A percentile compares a stretch with the other conserved stretches of the same genome.
These are phyloP conservation scores for Coleophora deauratella DNA, from an alignment of 2,888 invertebrate species.

Conservation along the genomic window DNA sequence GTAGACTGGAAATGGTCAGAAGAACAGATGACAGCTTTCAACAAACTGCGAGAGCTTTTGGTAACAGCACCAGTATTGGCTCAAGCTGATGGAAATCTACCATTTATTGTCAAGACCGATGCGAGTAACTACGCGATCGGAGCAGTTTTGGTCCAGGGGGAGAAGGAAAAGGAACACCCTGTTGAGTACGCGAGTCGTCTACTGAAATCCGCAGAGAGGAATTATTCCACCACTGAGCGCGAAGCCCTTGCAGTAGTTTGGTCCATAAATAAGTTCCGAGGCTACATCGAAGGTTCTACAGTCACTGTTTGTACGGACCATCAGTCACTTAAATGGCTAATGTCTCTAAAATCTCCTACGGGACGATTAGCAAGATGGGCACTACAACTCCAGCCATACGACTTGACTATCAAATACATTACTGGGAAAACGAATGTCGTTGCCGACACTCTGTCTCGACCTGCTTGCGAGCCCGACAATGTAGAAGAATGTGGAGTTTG, in stretches of 20 bases:
- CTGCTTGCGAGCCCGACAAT: neutral
- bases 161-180: constrained; percentile 17
- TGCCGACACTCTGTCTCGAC: constrained; percentile 10
- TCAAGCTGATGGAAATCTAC: constrained; percentile 10
- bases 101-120: constrained; percentile 13
- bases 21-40: neutral
- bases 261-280: constrained; percentile 3
- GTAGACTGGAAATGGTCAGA: neutral
- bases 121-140: constrained; percentile 23
- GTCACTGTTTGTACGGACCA: constrained; percentile 9
- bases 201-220: constrained; percentile 26
- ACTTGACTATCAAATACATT: constrained; percentile 6
- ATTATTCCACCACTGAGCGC: constrained; percentile 44
- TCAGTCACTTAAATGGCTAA: constrained; percentile 10
- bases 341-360: constrained; percentile 34
- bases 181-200: constrained; percentile 21
- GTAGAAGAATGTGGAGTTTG: neutral
- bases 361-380: constrained; percentile 48
- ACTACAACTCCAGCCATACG: constrained; percentile 27
- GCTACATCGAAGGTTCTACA: constrained; percentile 6
- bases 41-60: neutral
- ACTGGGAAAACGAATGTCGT: constrained; percentile 7
- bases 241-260: constrained; percentile 26
- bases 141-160: constrained; percentile 22
- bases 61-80: constrained; percentile 8